Base-by-base conservation (phyloP, 2,113 vertebrate genomes). In the Tyrannus savana region DNA sequence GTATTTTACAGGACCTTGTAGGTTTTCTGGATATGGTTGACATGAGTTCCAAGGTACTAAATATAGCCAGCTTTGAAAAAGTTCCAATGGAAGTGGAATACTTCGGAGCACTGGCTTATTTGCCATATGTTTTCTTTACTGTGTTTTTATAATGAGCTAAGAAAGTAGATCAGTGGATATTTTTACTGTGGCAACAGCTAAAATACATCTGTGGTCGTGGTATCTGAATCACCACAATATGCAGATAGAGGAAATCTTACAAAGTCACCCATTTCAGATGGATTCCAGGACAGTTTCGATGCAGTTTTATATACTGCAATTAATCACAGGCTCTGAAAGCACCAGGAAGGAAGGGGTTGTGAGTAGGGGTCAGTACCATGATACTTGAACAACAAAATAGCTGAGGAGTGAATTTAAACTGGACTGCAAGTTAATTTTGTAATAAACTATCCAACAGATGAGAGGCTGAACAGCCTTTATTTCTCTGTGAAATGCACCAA, bases 401-500 rank as follows among this genome's bases (percentile, higher is more conserved):
- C 74, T 46, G 19, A 59, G 33, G 79, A 73, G 44, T 92, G 84
- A 60, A 73, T 87, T 91, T 89, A 76, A 95, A 96, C 69, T 96
- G 96, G 91, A 92, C 23, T 77, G 77, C 59, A 88, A 85, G 58
- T 19, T 49, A 62, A 78, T 83, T 87, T 87, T 72, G 66, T 87
- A 96, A 94, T 91, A 95, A 82, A 92, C 39, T 83, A 27, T 75
- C 11, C 0, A 86, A 81, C 30, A 94, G 41, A 25, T 27, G 47
- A 56, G 71, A 87, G 75, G 89, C 93, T 67, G 75, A 87, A 90
- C 78, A 90, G 95, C 84, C 84, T 87, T 78, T 60, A 50, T 87
- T 82, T 89, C 60, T 89, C 96, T 77, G 66, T 78, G 79, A 95
- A 93, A 91, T 92, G 67, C 59, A 91, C 75, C 91, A 49, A 39